Evolutionary conservation across 53 echinoderm and acorn worm species (phyloP), one percentile per base, ranked within the genome.

Genomic region (Mesocentrotus franciscanus): DNA sequence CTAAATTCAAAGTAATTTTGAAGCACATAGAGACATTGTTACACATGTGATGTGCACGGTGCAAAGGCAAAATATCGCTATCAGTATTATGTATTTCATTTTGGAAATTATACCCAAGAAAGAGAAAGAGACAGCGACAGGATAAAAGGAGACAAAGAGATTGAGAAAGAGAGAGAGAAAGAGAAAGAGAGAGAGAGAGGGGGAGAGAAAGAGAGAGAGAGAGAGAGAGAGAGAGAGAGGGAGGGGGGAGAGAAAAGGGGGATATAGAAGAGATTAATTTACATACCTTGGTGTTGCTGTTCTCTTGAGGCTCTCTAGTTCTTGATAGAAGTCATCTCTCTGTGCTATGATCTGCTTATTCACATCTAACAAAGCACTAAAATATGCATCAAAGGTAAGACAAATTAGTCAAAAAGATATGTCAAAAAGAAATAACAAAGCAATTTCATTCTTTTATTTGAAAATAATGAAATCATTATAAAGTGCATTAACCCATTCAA

Each of bases 281-380:
- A 70, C 71, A 78, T 68, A 99, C 99, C 99, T 98, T 95, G 98
- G 99, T 89, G 99, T 99, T 7, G 99, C 99, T 56, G 97, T 95
- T 94, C 99, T 95, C 90, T 99, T 99, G 14, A 99, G 92, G 58
- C 95, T 94, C 71, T 99, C 99, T 61, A 98, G 95, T 62, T 98
- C 98, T n/a, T 97, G 96, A 87, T 98, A 98, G 91, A 98, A 98
- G 55, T 98, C 96, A 92, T 98, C 98, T 89, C 98, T 92, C 71
- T 97, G 98, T 36, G 96, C 92, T 32, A 96, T 71, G 17, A 98
- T 95, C 74, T 98, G 97, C 26, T 97, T 92, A 90, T 98, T 96
- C 17, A 97, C 98, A 83, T 98, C 97, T 26, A 98, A 95, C 71
- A 98, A 92, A 83, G 98, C 97, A 24, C 98, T 98, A 93, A 12